Base-by-base conservation (phyloP, 2,113 vertebrate species). In the Syngnathoides biaculeatus region DNA sequence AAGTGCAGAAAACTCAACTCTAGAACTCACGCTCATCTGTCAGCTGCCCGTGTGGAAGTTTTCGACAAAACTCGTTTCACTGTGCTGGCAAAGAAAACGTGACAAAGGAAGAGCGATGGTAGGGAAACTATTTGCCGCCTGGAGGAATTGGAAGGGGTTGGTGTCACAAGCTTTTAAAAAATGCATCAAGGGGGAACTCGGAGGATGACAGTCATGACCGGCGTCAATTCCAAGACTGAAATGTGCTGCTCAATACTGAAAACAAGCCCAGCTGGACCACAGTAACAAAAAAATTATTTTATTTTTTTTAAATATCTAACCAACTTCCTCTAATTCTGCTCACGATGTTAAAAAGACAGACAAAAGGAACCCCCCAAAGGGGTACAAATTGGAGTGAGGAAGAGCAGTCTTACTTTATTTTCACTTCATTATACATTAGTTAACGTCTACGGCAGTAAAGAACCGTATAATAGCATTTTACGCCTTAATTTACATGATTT, bases 111-210 rank as follows among this genome's bases (percentile, higher is more conserved):
- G 68, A 82, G 38, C 22, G 38, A 69, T 60, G 64, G 69, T 45
- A 78, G 71, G 79, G 77, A 69, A 69, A 70, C 47, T 69, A 77
- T 85, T 77, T 77, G 77, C 77, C 71, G 71, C 80, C 68, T 83
- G 81, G 69, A 83, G 82, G 76, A 85, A 82, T 55, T 80, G 74
- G 75, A 78, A 75, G 84, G 81, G 81, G 88, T 86, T 85, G 77
- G 65, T 84, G 85, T 87, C 87, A 88, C 78, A 84, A 78, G 58
- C 79, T 84, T 88, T 85, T 88, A 77, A 90, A 89, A 90, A 87
- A 90, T 89, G 89, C 86, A 90, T 90, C 89, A 90, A 88, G 88
- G 89, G 64, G 77, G 79, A 86, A 79, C 81, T 76, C 71, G 30
- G 48, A 79, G 81, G 83, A 88, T 71, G 48, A 83, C 77, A 81